A percentile compares a stretch with the other conserved stretches of the same genome.
phyloP scores from a whole-genome alignment of 2,888 invertebrate species.

The Embidobia sp. region DNA sequence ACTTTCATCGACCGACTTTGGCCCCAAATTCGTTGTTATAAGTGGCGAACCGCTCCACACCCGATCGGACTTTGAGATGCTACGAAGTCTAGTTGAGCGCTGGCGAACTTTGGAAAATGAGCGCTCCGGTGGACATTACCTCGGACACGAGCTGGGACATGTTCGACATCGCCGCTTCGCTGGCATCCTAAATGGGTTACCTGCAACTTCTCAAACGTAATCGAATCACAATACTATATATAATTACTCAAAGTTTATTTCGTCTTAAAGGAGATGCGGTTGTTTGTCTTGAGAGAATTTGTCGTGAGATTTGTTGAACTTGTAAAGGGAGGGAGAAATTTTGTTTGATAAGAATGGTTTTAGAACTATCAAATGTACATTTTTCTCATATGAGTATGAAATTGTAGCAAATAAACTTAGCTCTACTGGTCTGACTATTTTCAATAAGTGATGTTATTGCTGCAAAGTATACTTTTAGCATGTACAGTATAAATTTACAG shows the following conservation, averaged over 20 bases:
- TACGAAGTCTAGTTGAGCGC: slow-evolving; percentile 85
- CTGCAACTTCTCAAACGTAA: slow-evolving; percentile 44
- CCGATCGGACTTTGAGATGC: slow-evolving; percentile 88
- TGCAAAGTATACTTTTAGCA: too few species aligned
- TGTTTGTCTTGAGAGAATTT: slow-evolving; percentile 19
- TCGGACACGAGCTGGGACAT: slow-evolving; percentile 35
- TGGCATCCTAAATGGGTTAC: slow-evolving; percentile 32
- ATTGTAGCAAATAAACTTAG: too few species aligned
- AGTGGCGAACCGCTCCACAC: slow-evolving; percentile 82
- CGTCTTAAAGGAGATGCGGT: slow-evolving; percentile 21
- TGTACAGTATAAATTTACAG: too few species aligned
- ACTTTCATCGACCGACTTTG: slow-evolving; percentile 23
- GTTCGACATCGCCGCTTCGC: slow-evolving; percentile 18
- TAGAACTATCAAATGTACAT: too few species aligned
- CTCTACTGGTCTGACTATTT: too few species aligned
- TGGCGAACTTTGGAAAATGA: slow-evolving; percentile 87
- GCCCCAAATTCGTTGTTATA: slow-evolving; percentile 76
- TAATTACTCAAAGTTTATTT: slow-evolving; percentile 40
- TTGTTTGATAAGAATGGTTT: too few species aligned
- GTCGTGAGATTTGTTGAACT: not conserved
- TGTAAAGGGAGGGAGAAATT: too few species aligned
- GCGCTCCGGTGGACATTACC: slow-evolving; percentile 81
- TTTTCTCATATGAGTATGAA: too few species aligned
- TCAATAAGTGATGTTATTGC: too few species aligned
- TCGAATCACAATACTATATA: slow-evolving; percentile 35